A percentile compares a stretch with the other conserved stretches of the same genome.
phyloP scores from a whole-genome alignment of 2,113 vertebrate genomes.

The Ivindomyrus marchei region DNA sequence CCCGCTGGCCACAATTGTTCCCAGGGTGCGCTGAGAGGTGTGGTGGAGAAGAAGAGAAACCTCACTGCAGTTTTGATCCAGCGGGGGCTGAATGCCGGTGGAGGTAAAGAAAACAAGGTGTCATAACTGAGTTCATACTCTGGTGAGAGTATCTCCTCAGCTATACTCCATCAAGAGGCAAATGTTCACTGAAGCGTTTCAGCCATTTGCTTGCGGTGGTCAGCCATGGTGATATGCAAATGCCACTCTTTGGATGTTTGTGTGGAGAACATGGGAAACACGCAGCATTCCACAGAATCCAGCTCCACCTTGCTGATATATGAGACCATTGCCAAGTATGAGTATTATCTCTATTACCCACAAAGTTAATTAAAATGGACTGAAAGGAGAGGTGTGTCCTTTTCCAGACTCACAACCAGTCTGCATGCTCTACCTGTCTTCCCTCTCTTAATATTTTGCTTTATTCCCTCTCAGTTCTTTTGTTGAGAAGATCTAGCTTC shows the following conservation, averaged over 20 bases:
- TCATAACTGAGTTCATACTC: neutral
- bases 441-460: neutral
- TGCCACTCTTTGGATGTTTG: neutral
- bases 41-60: neutral
- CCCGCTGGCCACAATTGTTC: neutral
- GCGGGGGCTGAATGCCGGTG: neutral
- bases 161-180: neutral
- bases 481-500: neutral
- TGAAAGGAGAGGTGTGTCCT: neutral
- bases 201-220: neutral
- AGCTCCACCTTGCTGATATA: neutral
- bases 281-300: neutral
- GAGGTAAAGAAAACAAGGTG: neutral
- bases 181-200: neutral
- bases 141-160: neutral
- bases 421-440: neutral
- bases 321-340: neutral
- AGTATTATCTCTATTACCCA: neutral
- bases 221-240: neutral
- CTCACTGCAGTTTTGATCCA: neutral
- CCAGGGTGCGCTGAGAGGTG: neutral
- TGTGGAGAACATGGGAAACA: neutral
- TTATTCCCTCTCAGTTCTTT: neutral
- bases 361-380: neutral
- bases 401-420: conserved; percentile 7